Evolutionary conservation across 37 sponge, comb jelly and placozoan genomes (phyloP).

Genomic region (Mnemiopsis leidyi): DNA sequence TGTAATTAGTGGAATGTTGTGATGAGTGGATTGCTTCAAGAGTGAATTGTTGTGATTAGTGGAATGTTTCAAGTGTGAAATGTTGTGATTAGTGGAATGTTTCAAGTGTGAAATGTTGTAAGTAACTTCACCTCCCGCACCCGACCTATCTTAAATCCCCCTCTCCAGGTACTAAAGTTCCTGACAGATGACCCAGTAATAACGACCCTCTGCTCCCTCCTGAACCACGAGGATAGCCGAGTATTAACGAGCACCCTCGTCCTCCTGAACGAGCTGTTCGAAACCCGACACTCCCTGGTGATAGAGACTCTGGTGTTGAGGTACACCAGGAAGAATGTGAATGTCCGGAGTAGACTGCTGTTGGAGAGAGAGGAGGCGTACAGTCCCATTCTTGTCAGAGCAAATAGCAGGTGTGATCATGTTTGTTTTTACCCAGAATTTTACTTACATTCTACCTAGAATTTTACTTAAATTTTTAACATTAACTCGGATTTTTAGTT

Average conservation of each 20-base stretch:
- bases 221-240: constrained; percentile 22
- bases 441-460: too few relatives aligned
- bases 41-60: too few relatives aligned
- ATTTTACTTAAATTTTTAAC: too few relatives aligned
- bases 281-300: constrained; percentile 43
- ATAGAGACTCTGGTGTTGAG: constrained; percentile 27
- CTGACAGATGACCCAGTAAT: constrained; percentile 47
- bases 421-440: too few relatives aligned
- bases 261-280: constrained; percentile 12
- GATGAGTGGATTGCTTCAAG: too few relatives aligned
- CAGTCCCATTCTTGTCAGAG: background rate
- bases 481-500: too few relatives aligned
- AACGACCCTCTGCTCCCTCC: background rate
- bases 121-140: too few relatives aligned
- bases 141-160: too few relatives aligned
- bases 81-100: too few relatives aligned
- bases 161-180: constrained; percentile 37
- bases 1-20: too few relatives aligned
- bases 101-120: too few relatives aligned
- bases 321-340: constrained; percentile 34
- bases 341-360: background rate
- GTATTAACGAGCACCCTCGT: background rate
- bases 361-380: background rate
- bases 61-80: too few relatives aligned
- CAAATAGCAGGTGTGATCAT: background rate